A percentile compares a stretch with the other conserved stretches of the same genome.
Conservation (phyloP, 2,797 vertebrate species). For the Pelochelys cantorii region DNA sequence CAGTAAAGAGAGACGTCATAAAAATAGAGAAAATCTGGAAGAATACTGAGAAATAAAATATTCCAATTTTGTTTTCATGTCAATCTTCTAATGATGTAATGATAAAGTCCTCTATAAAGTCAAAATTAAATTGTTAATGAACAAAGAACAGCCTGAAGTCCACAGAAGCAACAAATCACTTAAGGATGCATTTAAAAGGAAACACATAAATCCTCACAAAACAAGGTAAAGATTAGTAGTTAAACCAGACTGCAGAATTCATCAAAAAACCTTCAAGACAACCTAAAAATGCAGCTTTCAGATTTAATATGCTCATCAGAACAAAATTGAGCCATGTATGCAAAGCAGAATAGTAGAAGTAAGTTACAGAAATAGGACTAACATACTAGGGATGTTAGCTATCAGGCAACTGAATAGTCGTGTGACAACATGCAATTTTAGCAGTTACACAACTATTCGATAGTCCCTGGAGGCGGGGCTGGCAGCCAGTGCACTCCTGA, state of each 20-base stretch:
- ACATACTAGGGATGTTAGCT: too few relatives aligned
- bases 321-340: not conserved
- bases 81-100: conserved; percentile 36
- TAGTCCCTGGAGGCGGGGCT: too few relatives aligned
- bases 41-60: not conserved
- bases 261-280: conserved; percentile 27
- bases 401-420: too few relatives aligned
- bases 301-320: not conserved
- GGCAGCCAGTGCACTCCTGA: too few relatives aligned
- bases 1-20: not conserved
- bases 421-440: too few relatives aligned
- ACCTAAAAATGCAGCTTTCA: conserved; percentile 18
- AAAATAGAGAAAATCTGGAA: conserved; percentile 13
- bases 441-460: too few relatives aligned
- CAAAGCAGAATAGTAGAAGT: conserved; percentile 39
- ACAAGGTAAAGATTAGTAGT: conserved; percentile 12
- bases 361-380: not conserved
- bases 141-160: conserved; percentile 17
- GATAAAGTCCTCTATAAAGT: conserved; percentile 45
- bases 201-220: conserved; percentile 43
- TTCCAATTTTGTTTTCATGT: conserved; percentile 33
- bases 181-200: conserved; percentile 37
- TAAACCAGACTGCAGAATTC: conserved; percentile 5
- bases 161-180: conserved; percentile 30
- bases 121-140: conserved; percentile 15